These are phyloP conservation scores for Mystacornis crossleyi DNA, from an alignment of 2,113 vertebrate genomes.

Conservation along the genomic window DNA sequence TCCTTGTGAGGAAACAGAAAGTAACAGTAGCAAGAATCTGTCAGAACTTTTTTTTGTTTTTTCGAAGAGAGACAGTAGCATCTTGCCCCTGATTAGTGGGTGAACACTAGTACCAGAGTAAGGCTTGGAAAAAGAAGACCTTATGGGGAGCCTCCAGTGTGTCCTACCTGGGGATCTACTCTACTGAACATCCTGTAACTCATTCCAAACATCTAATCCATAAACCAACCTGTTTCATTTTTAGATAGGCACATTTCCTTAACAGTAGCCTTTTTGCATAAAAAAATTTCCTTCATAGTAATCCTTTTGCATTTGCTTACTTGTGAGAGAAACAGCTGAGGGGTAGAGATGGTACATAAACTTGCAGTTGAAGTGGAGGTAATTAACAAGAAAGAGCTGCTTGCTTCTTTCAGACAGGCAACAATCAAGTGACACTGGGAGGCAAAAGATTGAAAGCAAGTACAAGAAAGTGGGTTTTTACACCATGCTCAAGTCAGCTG, in stretches of 20 bases:
- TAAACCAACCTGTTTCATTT: not conserved
- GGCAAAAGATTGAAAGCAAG: not conserved
- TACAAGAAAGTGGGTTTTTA: not conserved
- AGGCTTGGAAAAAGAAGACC: not conserved
- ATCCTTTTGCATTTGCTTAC: not conserved
- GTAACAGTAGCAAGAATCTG: not conserved
- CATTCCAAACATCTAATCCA: not conserved
- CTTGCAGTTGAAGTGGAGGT: not conserved
- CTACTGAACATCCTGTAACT: not conserved
- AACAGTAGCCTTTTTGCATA: not conserved
- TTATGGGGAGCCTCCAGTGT: not conserved
- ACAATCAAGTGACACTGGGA: not conserved
- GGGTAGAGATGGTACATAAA: not conserved
- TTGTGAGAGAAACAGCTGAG: not conserved
- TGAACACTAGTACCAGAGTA: not conserved
- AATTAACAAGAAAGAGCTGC: not conserved
- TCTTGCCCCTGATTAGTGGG: not conserved
- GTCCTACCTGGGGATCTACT: not conserved
- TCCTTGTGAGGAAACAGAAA: not conserved
- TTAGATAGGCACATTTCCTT: not conserved
- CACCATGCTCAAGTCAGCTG: not conserved
- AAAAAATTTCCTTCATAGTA: not conserved
- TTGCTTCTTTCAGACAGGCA: not conserved
- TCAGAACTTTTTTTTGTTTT: not conserved
- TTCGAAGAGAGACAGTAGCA: accelerated